Evolutionary conservation across 2,888 invertebrate species (phyloP), one percentile per base, ranked within the genome.

Genomic region (Escarpia spicata): DNA sequence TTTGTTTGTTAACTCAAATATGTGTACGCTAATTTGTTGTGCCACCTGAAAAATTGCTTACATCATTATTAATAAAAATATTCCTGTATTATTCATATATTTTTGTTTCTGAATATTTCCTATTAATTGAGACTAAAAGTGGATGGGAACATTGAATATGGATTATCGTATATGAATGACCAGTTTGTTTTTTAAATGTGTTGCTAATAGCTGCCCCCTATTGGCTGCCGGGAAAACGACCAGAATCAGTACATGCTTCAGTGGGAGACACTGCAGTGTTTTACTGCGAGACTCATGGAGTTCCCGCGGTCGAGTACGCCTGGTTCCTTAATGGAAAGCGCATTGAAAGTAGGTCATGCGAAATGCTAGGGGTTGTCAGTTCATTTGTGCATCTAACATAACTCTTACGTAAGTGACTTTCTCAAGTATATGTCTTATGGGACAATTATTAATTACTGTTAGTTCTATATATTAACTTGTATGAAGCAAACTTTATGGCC

Each of bases 301-400:
- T 98, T 8, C 99, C 99, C 0, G 97, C 98, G 94, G 99, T 99
- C 0, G 93, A 93, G 95, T 98, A 99, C 95, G 98, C 98, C 94
- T 99, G 99, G 99, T 98, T 99, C 94, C 98, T 99, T 97, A 99
- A 99, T 97, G 99, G 99, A 91, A 97, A 98, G 96, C 98, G 98
- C 3, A 94, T 97, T 4, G 95, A 96, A 93, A 95, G 96, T 97
- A 94, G 94, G 95, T 94, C 90, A 31, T 44, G 26, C 26, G 91
- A 75, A 6, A n/a, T 75, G 6, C 19, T 75, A 75, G 6, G 75
- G 75, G 75, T 1, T 75, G 75, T 75, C 26, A 75, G n/a, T 19
- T 75, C n/a, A 6, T 75, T 75, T 15, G 19, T 75, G 75, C 19
- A 75, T 6, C 19, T 26, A 15, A 75, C 6, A n/a, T 75, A 26